Base-by-base conservation (phyloP, 1,140 invertebrate species). In the Nasonia longicornis region DNA sequence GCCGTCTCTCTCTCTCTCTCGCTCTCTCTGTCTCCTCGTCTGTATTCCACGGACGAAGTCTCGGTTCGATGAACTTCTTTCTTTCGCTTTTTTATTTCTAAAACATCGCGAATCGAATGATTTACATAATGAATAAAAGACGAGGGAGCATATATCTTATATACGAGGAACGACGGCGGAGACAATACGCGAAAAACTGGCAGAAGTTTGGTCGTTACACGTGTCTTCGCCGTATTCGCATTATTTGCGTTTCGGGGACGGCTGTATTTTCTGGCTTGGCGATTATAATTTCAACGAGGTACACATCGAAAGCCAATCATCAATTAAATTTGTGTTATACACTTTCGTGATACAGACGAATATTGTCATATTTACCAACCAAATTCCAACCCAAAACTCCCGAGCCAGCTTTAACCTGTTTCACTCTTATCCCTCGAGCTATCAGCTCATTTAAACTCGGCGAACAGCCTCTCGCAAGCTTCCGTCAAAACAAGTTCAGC, bases 21-120 rank as follows among this genome's bases (percentile, higher is more conserved):
- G 4, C 64, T 3, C 8, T 26, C 66, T 67, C 22, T 20, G 22
- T 3, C 8, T n/a, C 52, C 11, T 58, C 52, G 52, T 58, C 52
- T 58, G 12, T 20, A 29, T 67, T 31, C 66, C 11, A 12, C 26
- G 22, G 22, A 67, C 14, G 4, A 67, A 67, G 29, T 31, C 31
- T 67, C 66, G 29, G 66, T 67, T 67, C 66, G 14, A 67, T 67
- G 66, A 67, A 67, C 66, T 67, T 2, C 26, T 14, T 67, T 31
- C 4, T 58, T 58, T 6, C 20, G 52, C 3, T 58, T 16, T n/a
- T 58, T n/a, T 58, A 20, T 58, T 20, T 58, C 52, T 58, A n/a
- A 58, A 58, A 58, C 52, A 58, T 58, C 6, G 20, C 6, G 52
- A 58, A 20, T 58, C 52, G 4, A 58, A 58, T 58, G 52, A 58